A percentile compares a stretch with the other conserved stretches of the same genome.
phyloP scores from a whole-genome alignment of 2,888 invertebrate genomes.

The Rhagonycha lutea region DNA sequence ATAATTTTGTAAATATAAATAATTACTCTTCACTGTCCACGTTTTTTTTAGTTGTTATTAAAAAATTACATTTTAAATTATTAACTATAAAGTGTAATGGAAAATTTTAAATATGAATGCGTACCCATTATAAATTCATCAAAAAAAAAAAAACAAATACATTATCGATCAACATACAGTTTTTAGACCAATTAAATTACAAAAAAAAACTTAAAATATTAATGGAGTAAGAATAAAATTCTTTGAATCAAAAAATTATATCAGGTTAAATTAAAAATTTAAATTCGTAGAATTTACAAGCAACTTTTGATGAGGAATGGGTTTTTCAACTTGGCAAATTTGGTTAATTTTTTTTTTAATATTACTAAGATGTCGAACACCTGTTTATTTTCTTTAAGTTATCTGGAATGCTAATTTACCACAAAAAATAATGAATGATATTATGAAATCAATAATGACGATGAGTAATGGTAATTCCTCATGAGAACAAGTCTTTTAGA shows the following conservation, averaged over 20 bases:
- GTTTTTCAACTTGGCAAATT: not conserved
- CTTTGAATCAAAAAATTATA: not conserved
- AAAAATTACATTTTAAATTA: too few species aligned
- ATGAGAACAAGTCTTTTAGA: not conserved
- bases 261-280: not conserved
- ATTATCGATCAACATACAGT: too few species aligned
- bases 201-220: too few species aligned
- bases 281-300: not conserved
- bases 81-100: too few species aligned
- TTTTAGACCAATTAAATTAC: too few species aligned
- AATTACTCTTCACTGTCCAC: too few species aligned
- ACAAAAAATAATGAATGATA: not conserved
- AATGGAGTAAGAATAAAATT: not conserved
- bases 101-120: too few species aligned
- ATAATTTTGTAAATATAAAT: too few species aligned
- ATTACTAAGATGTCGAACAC: not conserved
- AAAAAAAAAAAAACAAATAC: too few species aligned
- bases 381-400: not conserved
- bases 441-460: not conserved
- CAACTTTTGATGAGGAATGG: not conserved
- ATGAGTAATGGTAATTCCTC: not conserved
- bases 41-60: too few species aligned
- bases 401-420: not conserved
- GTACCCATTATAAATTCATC: too few species aligned
- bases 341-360: not conserved